Base-by-base conservation (phyloP, 2,113 vertebrate genomes). In the Pithys albifrons region DNA sequence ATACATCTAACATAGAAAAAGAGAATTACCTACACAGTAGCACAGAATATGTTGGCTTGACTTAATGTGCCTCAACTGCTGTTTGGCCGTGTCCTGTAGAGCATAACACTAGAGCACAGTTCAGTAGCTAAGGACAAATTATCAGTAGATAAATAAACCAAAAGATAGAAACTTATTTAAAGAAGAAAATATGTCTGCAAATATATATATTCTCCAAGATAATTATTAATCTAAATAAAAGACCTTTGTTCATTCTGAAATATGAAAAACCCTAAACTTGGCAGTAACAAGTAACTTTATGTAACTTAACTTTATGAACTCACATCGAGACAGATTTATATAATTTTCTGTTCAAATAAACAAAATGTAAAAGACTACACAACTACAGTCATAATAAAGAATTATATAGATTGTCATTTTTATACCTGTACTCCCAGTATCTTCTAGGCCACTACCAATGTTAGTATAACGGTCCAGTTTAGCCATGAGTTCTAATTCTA, bases 401-500 rank as follows among this genome's bases (percentile, higher is more conserved):
- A 67, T 23, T 48, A 59, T 12, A 45, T 35, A 83, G 64, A 57
- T 41, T n/a, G 48, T 43, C 1, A 29, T 61, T 86, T 91, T 80
- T 43, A 82, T 97, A 99, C 99, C 98, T 97, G 98, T 78, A 94
- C 88, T 98, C 20, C 97, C 88, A 20, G 97, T 84, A 71, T 98
- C 98, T 37, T 98, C 98, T 28, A 97, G 96, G 95, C 67, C 97
- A 24, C 98, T 98, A 71, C 99, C 98, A 73, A 98, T 97, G 51
- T 97, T 97, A n/a, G 99, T 99, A 93, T 99, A 99, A 91, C 98
- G 98, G 41, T 99, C 99, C 85, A 99, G 94, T 95, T 99, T 99
- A 81, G 98, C 97, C 24, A 71, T 96, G 41, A 99, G 98, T 71
- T 99, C 98, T 51, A 98, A 74, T 89, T 99, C 99, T 91, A 99